These are phyloP conservation scores for Drosophila asahinai DNA, from an alignment of 1,140 invertebrate species.

Conservation along the genomic window DNA sequence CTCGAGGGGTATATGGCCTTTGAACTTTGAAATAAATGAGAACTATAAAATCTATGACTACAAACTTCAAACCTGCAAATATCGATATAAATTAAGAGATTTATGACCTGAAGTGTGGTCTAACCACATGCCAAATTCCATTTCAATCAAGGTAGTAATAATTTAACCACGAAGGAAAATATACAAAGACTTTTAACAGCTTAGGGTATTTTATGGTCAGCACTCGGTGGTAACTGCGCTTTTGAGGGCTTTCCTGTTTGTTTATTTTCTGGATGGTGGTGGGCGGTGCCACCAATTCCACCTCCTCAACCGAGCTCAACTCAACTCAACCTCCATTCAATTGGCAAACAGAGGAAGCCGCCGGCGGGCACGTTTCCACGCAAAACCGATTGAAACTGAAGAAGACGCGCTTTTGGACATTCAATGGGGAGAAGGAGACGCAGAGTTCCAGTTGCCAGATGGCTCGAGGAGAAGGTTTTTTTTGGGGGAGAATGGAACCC, in stretches of 20 bases:
- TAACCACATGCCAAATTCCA: not conserved
- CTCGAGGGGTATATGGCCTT: not conserved
- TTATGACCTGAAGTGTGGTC: not conserved
- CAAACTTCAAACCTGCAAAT: not conserved
- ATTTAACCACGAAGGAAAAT: too few relatives aligned
- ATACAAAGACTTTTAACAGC: not conserved
- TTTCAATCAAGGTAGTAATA: not conserved
- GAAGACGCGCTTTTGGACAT: constrained; percentile 72
- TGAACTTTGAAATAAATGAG: too few relatives aligned
- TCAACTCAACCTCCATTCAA: constrained; percentile 44
- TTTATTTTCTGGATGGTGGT: constrained; percentile 28
- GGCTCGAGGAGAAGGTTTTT: constrained; percentile 7
- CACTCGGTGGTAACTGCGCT: not conserved
- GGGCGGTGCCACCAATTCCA: constrained; percentile 29
- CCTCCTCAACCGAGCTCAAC: constrained; percentile 10
- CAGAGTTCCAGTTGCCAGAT: constrained; percentile 14
- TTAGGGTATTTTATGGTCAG: constrained; percentile 2
- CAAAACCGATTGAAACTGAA: constrained; percentile 66
- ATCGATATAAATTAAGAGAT: not conserved
- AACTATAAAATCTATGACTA: not conserved
- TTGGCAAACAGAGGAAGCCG: constrained; percentile 68
- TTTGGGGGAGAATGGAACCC: constrained; percentile 1
- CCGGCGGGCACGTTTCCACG: constrained; percentile 57
- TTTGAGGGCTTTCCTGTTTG: constrained; percentile 24
- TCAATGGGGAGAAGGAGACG: constrained; percentile 41